Evolutionary conservation across 1,140 invertebrate genomes (phyloP).

Genomic region (Ceratina calcarata): DNA sequence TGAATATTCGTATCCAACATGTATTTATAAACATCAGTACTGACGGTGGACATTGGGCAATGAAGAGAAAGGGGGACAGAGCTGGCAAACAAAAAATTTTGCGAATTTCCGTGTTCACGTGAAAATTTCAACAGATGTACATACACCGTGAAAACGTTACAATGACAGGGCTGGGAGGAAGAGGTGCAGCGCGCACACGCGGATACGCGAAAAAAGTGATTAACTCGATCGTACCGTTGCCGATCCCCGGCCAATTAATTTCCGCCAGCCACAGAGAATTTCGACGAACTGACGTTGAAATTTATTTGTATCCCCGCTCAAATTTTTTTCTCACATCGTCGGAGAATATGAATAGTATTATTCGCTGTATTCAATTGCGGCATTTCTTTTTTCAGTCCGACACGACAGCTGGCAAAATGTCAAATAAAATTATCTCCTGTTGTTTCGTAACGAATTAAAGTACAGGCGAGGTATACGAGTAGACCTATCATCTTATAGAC

Average conservation of each 20-base stretch:
- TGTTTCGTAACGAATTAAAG: no score
- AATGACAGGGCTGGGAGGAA: background rate
- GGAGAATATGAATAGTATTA: background rate
- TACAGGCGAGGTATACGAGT: no score
- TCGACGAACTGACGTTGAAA: background rate
- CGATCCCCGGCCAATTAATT: background rate
- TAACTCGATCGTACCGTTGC: slow-evolving; percentile 3
- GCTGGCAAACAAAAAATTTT: background rate
- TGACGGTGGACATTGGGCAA: background rate
- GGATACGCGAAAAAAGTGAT: background rate
- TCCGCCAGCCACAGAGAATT: background rate
- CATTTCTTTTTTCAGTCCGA: background rate
- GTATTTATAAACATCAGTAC: background rate
- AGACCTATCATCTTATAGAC: no score
- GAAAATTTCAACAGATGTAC: slow-evolving; percentile 10
- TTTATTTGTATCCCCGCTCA: background rate
- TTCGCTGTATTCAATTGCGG: background rate
- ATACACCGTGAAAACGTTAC: background rate
- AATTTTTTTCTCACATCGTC: background rate
- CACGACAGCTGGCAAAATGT: no score
- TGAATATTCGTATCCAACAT: background rate
- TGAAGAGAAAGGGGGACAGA: background rate
- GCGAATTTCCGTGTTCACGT: background rate
- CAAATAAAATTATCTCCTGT: no score
- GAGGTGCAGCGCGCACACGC: no score